Conservation (phyloP, 2,888 invertebrate species). For the Drosophila siamana region DNA sequence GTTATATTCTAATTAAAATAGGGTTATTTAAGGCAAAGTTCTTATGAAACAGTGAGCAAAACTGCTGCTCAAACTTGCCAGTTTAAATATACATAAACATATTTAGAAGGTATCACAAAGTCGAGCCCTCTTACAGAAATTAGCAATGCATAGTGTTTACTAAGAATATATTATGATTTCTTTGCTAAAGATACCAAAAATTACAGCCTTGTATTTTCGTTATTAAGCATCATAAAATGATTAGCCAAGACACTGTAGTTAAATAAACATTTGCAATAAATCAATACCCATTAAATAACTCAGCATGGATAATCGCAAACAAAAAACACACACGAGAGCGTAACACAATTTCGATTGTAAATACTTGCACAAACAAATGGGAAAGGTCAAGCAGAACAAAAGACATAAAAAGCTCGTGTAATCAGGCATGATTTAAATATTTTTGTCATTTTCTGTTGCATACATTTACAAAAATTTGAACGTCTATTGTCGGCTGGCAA, state of each 20-base stretch:
- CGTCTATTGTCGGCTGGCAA: conserved; percentile 35
- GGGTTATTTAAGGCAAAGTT: no score
- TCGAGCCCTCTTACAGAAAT: neutral
- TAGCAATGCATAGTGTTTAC: neutral
- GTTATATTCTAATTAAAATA: no score
- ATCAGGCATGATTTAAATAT: conserved; percentile 72
- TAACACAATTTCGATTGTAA: conserved; percentile 38
- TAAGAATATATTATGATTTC: neutral
- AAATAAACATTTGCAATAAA: conserved; percentile 31
- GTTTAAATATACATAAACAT: no score
- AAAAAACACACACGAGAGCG: conserved; percentile 20
- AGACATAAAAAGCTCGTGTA: conserved; percentile 53
- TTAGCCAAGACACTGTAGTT: conserved; percentile 10
- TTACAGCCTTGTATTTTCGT: neutral
- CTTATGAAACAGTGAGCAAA: no score
- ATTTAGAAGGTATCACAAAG: no score
- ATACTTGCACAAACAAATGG: conserved; percentile 20
- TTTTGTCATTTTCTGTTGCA: conserved; percentile 59
- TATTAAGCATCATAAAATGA: conserved; percentile 16
- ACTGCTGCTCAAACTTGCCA: no score
- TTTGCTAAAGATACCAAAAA: neutral
- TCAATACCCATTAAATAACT: conserved; percentile 47
- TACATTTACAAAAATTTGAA: conserved; percentile 41
- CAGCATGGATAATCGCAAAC: conserved; percentile 44
- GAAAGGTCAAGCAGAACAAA: conserved; percentile 54